Evolutionary conservation across 2,113 vertebrate genomes (phyloP).

Genomic region (Nesospiza acunhae): DNA sequence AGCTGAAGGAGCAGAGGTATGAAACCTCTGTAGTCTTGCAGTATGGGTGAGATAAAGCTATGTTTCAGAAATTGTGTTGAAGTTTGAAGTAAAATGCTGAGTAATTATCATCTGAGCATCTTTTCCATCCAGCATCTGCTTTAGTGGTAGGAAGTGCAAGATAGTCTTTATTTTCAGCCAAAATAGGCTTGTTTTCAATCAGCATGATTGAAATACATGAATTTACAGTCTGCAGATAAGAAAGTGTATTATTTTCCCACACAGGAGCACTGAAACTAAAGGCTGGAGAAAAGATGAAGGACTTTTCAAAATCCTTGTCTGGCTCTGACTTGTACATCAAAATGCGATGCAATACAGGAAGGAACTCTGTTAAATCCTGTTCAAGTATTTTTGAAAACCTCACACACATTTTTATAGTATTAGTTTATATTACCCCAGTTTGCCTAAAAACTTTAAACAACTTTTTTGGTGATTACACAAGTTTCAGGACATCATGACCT

Average conservation of each 20-base stretch:
- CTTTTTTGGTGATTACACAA: neutral
- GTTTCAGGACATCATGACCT: neutral
- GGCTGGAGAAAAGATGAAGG: neutral
- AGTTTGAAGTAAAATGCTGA: neutral
- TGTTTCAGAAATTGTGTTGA: neutral
- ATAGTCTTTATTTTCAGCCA: neutral
- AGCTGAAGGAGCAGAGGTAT: neutral
- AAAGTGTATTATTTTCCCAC: neutral
- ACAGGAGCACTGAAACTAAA: neutral
- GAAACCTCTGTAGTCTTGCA: neutral
- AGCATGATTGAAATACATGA: neutral
- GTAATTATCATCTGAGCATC: neutral
- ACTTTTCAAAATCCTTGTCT: neutral
- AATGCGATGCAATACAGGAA: neutral
- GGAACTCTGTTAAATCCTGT: neutral
- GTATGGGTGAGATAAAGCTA: neutral
- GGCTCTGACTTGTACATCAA: neutral
- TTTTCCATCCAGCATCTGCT: neutral
- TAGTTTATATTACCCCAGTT: neutral
- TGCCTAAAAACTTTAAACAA: neutral
- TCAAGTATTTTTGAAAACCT: neutral
- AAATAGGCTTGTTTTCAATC: neutral
- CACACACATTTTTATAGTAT: neutral
- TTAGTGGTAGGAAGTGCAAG: neutral
- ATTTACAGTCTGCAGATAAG: neutral